Evolutionary conservation across 2,797 vertebrate genomes (phyloP), one percentile per base, ranked within the genome.

Genomic region (Buceros bicornis): DNA sequence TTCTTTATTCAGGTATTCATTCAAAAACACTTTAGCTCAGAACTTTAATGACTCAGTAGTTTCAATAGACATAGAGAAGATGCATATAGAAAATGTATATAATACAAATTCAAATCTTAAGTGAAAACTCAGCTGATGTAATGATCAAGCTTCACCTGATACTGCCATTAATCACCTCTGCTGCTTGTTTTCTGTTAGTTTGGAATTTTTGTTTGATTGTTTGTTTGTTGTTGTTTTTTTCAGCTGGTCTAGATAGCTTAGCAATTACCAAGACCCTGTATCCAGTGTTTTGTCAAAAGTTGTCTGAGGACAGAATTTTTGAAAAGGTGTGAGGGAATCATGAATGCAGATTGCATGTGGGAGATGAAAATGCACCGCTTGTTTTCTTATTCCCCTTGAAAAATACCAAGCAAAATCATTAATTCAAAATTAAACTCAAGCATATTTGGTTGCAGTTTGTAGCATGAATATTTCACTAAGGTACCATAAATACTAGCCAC

Each of bases 161-260:
- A 40, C 37, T 40, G 12, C 12, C 37, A 40, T 40, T 40, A 40
- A 40, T 40, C 37, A 40, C 12, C 37, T 40, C 37, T 40, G 37
- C 12, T 40, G 37, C 4, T 61, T 66, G 5, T 74, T 77, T 90
- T 83, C n/a, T 67, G 13, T 40, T 58, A 47, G 11, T 53, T 62
- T 35, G 6, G 1, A 1, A 0, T 2, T 31, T 10, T 76, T 62
- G 10, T 43, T 65, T 65, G 33, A 42, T 15, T 51, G 43, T 31
- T 48, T 67, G 13, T 53, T 77, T 61, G 14, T 45, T 67, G 54
- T 16, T 45, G 2, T n/a, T 56, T 13, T 79, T 65, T 80, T 61
- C 5, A 77, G 7, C 51, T 70, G 9, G 14, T 76, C 62, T 47
- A 65, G 24, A 4, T 47, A 35, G 25, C 47, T 82, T 21, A 72